phyloP scores from a whole-genome alignment of 2,113 vertebrate genomes.

The Oenanthe melanoleuca region DNA sequence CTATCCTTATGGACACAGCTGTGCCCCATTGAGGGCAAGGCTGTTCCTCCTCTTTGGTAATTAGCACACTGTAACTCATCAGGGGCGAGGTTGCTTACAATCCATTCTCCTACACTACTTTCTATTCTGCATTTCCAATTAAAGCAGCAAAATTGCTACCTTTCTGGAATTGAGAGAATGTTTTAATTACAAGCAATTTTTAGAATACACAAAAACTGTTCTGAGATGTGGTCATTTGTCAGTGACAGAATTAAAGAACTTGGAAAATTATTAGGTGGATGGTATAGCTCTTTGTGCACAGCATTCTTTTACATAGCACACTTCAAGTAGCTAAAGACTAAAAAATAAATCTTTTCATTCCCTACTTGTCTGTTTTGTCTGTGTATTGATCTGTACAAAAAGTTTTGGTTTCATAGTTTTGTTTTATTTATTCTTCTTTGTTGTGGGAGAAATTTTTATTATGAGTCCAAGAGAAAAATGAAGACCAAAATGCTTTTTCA shows the following conservation, averaged over 20 bases:
- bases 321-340: neutral
- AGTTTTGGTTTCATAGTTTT: neutral
- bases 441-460: neutral
- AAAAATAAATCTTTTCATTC: conserved; percentile 46
- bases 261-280: neutral
- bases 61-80: neutral
- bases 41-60: neutral
- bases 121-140: neutral
- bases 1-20: neutral
- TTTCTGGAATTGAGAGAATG: neutral
- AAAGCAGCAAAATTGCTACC: neutral
- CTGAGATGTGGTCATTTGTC: neutral
- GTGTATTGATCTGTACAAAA: neutral
- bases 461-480: neutral
- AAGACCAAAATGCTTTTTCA: neutral
- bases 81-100: neutral
- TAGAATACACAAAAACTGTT: neutral
- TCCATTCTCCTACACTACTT: neutral
- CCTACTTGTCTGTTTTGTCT: neutral
- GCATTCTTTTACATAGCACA: neutral
- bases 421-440: neutral
- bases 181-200: neutral
- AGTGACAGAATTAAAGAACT: neutral
- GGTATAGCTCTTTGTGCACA: neutral
- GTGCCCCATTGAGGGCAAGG: neutral